These are phyloP conservation scores for Phortica magna DNA, from an alignment of 2,888 invertebrate genomes.

Conservation along the genomic window DNA sequence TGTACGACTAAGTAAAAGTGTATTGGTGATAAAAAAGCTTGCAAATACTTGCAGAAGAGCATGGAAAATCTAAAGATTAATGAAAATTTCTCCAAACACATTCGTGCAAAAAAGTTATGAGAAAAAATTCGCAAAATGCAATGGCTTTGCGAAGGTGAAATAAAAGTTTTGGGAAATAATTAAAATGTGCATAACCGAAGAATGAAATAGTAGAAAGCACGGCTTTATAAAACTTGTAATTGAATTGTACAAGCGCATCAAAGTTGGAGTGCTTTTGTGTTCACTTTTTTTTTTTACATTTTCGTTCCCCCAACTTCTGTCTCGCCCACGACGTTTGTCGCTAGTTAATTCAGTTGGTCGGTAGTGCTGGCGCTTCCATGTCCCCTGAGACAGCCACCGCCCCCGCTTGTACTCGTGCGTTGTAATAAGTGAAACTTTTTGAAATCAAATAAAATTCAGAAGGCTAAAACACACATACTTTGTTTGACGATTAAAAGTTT, in stretches of 20 bases:
- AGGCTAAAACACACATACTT: not conserved
- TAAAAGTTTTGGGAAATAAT: slow-evolving; percentile 18
- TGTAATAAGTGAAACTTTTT: not conserved
- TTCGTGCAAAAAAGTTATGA: slow-evolving; percentile 54
- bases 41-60: slow-evolving; percentile 36
- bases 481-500: not conserved
- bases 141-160: slow-evolving; percentile 54
- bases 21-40: slow-evolving; percentile 30
- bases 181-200: slow-evolving; percentile 45
- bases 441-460: not conserved
- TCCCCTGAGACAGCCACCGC: not conserved
- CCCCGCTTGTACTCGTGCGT: not conserved
- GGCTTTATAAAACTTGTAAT: slow-evolving; percentile 12
- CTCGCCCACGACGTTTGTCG: slow-evolving; percentile 21
- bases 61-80: slow-evolving; percentile 44
- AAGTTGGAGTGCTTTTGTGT: not conserved
- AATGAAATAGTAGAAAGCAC: slow-evolving; percentile 42
- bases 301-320: slow-evolving; percentile 8
- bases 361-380: slow-evolving; percentile 13
- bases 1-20: slow-evolving; percentile 29
- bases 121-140: slow-evolving; percentile 48
- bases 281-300: not conserved
- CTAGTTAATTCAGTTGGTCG: not conserved
- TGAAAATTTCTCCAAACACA: slow-evolving; percentile 53
- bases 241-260: slow-evolving; percentile 15